Base-by-base conservation (phyloP, 2,888 invertebrate species). In the Drepanosiphum platanoidis region DNA sequence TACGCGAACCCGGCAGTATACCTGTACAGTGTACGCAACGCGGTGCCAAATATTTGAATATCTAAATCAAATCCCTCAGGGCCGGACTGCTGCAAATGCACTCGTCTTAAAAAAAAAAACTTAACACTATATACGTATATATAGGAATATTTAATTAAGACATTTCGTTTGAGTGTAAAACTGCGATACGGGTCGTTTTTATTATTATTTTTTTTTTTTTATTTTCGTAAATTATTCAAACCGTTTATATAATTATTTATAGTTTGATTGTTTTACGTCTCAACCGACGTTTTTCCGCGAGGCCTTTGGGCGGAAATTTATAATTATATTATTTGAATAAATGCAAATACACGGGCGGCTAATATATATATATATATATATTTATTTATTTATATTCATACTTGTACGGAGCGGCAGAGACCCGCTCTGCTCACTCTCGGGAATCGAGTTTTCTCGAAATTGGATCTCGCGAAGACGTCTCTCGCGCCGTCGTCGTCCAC, bases 141-240 rank as follows among this genome's bases (percentile, higher is more conserved):
- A 71, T 27, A 15, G n/a, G 71, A 39, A 27, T 39, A 27, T 39
- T 68, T 52, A 75, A 75, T 7, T 52, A 46, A 52, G 32, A 34
- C 34, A 15, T 75, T 75, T 75, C n/a, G 58, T 52, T 58, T 34
- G 13, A 75, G n/a, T 34, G 34, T 58, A 75, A 52, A 75, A 75
- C 52, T 34, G 30, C 34, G 13, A 13, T 72, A 46, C 4, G 72
- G 27, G n/a, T n/a, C n/a, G n/a, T n/a, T n/a, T n/a, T n/a, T n/a
- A n/a, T n/a, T n/a, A n/a, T n/a, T n/a, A n/a, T n/a, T n/a, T n/a
- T n/a, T n/a, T n/a, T n/a, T n/a, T 8, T 42, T 52, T 52, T 18
- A 22, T 42, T 72, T 30, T 30, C 32, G 52, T 34, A 34, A 46
- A 52, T 32, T 34, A 58, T 34, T 52, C 22, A 52, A 52, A 58